These are phyloP conservation scores for Mus caroli DNA, from an alignment of 2,797 vertebrate genomes.

Conservation along the genomic window DNA sequence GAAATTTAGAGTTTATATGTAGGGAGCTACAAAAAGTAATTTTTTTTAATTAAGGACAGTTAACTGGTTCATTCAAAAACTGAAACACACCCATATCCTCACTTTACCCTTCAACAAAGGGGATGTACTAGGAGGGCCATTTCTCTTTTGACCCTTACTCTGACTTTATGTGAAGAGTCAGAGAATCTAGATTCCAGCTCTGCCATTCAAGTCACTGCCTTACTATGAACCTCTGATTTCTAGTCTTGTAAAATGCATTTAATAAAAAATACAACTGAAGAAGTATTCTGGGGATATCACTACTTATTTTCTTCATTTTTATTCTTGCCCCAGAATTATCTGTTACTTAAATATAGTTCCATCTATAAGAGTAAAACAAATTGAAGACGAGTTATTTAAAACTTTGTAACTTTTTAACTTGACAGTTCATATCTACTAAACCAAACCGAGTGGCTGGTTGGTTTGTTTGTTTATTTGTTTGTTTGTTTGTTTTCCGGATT, in stretches of 20 bases:
- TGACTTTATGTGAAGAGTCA: constrained; percentile 48
- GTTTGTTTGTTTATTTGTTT: constrained; percentile 36
- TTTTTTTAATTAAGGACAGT: background rate
- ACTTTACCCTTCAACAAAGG: background rate
- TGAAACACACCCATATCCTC: constrained; percentile 9
- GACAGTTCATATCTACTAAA: constrained; percentile 57
- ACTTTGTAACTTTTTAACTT: constrained; percentile 52
- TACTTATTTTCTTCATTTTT: constrained; percentile 44
- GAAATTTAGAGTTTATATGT: constrained; percentile 66
- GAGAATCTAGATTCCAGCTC: constrained; percentile 53
- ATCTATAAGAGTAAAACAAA: constrained; percentile 57
- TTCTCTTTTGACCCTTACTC: constrained; percentile 47
- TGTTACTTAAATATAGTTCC: background rate
- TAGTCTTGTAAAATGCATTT: constrained; percentile 53
- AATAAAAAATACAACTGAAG: constrained; percentile 56
- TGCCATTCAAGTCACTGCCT: constrained; percentile 11
- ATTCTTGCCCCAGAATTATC: constrained; percentile 31
- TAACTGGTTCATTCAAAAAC: constrained; percentile 51
- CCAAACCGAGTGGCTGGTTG: constrained; percentile 42
- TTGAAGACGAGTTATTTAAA: constrained; percentile 2
- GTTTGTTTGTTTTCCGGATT: constrained; percentile 66
- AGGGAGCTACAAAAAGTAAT: constrained; percentile 26
- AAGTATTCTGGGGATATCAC: constrained; percentile 14
- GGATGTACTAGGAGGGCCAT: constrained; percentile 34
- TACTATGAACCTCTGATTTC: constrained; percentile 31